Evolutionary conservation across 2,888 invertebrate species (phyloP), one percentile per base, ranked within the genome.

Genomic region (Andrena bicolor): DNA sequence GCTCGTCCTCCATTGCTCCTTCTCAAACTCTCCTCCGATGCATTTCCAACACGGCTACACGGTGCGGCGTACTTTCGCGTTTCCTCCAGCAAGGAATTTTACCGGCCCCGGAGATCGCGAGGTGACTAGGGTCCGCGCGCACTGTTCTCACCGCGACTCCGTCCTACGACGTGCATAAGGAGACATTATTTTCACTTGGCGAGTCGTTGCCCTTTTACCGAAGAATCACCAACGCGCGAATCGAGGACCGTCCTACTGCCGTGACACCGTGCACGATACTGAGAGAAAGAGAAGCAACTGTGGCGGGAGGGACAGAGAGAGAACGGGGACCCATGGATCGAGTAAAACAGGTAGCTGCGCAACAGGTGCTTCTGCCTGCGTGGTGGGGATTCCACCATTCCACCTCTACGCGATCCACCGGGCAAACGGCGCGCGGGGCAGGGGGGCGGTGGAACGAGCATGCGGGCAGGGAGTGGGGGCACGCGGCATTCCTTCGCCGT

Each of bases 261-360:
- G 85, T 85, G 87, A 87, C 90, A 88, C 88, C 88, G 86, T 87
- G 85, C 91, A 89, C 83, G 60, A 88, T 87, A 90, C 90, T 90
- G 85, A 86, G 80, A 61, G 70, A 82, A 61, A 61, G 80, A 64
- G 64, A 65, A 71, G 60, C 48, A 70, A 64, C 64, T 49, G 28
- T 60, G 75, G 70, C 64, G n/a, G 26, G 51, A 64, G 75, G 66
- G 76, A 79, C 75, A 80, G 64, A 49, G 48, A 61, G 69, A 68
- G 70, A 78, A 73, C 63, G 73, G 76, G 73, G 76, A 63, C 76
- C 80, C 72, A 82, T 80, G 84, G 81, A 86, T 80, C 88, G 87
- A 90, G 90, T 89, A 89, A 90, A 91, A 92, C 93, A 93, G 92
- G 93, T 93, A 92, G 90, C 90, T 88, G 87, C 87, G 92, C 92